These are phyloP conservation scores for Austrofundulus limnaeus DNA, from an alignment of 2,113 vertebrate species.

Conservation along the genomic window DNA sequence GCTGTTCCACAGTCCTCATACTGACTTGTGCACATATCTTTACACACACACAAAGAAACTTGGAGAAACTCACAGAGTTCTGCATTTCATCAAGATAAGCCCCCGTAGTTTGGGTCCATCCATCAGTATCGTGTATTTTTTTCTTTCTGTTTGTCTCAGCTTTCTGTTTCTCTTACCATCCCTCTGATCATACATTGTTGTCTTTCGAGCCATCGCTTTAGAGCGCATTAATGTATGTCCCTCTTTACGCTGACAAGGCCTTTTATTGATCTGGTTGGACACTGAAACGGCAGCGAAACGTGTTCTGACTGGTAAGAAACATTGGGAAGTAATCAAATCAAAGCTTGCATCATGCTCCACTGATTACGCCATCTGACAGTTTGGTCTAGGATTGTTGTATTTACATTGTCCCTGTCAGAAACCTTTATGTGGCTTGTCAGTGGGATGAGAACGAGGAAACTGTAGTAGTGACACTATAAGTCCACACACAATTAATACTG, in stretches of 20 bases:
- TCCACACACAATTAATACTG: constrained; percentile 58
- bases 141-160: constrained; percentile 2
- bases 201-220: constrained; percentile 36
- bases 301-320: constrained; percentile 53
- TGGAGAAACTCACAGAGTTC: constrained; percentile 35
- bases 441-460: constrained; percentile 32
- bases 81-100: constrained; percentile 67
- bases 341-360: constrained; percentile 50
- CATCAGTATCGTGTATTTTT: constrained; percentile 18
- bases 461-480: constrained; percentile 50
- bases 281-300: constrained; percentile 31
- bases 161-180: constrained; percentile 7
- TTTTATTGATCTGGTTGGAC: constrained; percentile 39
- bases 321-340: constrained; percentile 66
- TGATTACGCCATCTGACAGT: constrained; percentile 60
- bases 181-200: not conserved
- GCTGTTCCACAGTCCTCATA: constrained; percentile 51
- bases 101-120: constrained; percentile 14
- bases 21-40: constrained; percentile 38
- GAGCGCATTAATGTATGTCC: constrained; percentile 1
- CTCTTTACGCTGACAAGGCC: constrained; percentile 20
- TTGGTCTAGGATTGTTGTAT: constrained; percentile 34
- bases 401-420: constrained; percentile 49
- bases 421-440: constrained; percentile 32
- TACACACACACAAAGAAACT: constrained; percentile 15